Evolutionary conservation across 2,888 invertebrate species (phyloP), one percentile per base, ranked within the genome.

Genomic region (Macropis europaea): DNA sequence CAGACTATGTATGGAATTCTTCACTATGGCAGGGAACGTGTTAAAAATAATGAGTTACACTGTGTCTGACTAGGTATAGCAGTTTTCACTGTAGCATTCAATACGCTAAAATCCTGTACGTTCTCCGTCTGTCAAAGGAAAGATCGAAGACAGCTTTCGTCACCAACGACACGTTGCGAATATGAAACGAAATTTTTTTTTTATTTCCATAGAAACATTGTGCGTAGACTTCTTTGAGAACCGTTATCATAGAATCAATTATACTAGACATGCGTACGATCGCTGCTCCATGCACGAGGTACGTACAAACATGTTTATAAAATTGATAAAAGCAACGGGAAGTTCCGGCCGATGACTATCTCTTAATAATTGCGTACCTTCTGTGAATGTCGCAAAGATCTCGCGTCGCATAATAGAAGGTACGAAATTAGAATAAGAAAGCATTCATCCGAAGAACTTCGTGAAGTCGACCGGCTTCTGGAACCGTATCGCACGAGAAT

Each of bases 271-370:
- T 45, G 62, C 62, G 75, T 72, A 75, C 56, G 66, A 75, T 67
- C 77, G 61, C 73, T 74, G 71, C 61, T 48, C 59, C 57, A 63
- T 73, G 73, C 53, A 67, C 63, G 77, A 76, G 73, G 77, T 77
- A 77, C 74, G 68, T 77, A 77, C 52, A 36, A 50, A 70, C 38
- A 40, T 56, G 52, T 47, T 68, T 19, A 7, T 60, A 34, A 53
- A 30, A 17, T 40, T 28, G 2, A 7, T 28, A 59, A 36, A 38
- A n/a, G 7, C 6, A 32, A 24, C 7, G 26, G n/a, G 17, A n/a
- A 34, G 15, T n/a, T 38, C 17, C 38, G 15, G 52, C 11, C 32
- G 15, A 53, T 36, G 45, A 28, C 26, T 17, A 3, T 17, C 15
- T 53, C 17, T 47, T 30, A 28, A 52, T 67, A 53, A 70, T 28